Evolutionary conservation across 1,140 invertebrate genomes (phyloP).

Genomic region (Procambarus clarkii): DNA sequence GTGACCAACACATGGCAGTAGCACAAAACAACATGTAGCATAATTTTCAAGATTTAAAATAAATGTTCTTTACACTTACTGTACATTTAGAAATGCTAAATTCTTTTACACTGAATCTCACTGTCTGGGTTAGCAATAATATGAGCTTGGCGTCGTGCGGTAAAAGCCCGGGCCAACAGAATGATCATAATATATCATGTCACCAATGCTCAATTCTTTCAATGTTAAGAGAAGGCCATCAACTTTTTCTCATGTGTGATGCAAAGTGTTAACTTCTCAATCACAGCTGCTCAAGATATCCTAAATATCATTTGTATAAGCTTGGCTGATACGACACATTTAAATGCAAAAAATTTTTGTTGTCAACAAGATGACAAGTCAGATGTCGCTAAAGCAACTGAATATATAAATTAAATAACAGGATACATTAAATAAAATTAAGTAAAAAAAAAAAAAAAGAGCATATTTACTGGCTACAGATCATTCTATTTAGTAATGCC

Average conservation of each 20-base stretch:
- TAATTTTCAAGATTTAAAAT: too few relatives aligned
- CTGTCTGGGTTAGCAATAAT: neutral
- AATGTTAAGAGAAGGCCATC: too few relatives aligned
- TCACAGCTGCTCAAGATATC: neutral
- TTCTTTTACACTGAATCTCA: too few relatives aligned
- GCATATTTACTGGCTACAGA: neutral
- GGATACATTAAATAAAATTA: neutral
- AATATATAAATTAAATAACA: neutral
- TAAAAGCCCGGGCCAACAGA: neutral
- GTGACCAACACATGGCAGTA: too few relatives aligned
- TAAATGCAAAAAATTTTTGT: neutral
- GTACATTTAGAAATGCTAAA: too few relatives aligned
- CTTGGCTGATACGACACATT: neutral
- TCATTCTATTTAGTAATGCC: neutral
- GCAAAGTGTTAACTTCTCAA: neutral
- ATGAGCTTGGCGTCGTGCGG: neutral
- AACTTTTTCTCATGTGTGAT: neutral
- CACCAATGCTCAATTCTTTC: too few relatives aligned
- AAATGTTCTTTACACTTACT: too few relatives aligned
- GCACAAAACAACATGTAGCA: too few relatives aligned
- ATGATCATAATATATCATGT: neutral
- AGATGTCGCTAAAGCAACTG: neutral
- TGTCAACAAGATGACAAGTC: neutral
- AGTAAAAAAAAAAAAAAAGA: neutral
- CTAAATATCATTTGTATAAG: too few relatives aligned